Conservation (phyloP, 2,113 vertebrate genomes). For the Phalacrocorax aristotelis region DNA sequence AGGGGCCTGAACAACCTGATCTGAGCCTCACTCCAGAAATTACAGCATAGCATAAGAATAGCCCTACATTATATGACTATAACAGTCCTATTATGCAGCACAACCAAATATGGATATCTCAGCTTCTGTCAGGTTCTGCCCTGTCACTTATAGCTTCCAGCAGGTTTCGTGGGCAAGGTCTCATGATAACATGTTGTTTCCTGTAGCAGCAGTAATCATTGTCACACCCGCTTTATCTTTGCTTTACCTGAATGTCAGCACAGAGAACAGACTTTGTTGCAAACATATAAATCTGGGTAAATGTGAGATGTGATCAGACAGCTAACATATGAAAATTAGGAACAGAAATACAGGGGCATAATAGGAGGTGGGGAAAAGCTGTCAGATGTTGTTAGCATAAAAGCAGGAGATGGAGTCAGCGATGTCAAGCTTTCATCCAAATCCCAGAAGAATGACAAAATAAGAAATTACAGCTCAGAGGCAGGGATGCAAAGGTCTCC, state of each 20-base stretch:
- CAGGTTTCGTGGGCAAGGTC: neutral
- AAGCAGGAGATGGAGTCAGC: neutral
- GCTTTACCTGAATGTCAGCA: constrained; percentile 28
- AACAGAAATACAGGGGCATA: neutral
- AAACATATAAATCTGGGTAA: constrained; percentile 34
- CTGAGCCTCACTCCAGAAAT: neutral
- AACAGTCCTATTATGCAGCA: neutral
- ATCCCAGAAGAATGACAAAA: constrained; percentile 42
- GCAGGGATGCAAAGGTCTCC: constrained; percentile 20
- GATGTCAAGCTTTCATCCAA: constrained; percentile 12
- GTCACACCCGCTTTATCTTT: neutral
- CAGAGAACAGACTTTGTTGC: neutral
- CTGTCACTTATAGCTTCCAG: neutral
- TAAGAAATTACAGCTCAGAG: constrained; percentile 35
- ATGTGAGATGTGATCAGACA: constrained; percentile 30
- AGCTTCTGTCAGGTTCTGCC: neutral
- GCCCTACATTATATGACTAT: neutral
- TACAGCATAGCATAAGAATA: neutral
- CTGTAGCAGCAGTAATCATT: neutral
- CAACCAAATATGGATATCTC: neutral
- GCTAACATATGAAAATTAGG: constrained; percentile 40
- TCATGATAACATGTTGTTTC: neutral
- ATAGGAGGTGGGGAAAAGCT: constrained; percentile 20
- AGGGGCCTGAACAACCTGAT: neutral
- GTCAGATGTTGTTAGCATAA: constrained; percentile 17